Percentiles rank a stretch among this genome's conserved stretches.
These are phyloP conservation scores for Potorous gilbertii DNA, from an alignment of 2,797 vertebrate species.

Conservation along the genomic window DNA sequence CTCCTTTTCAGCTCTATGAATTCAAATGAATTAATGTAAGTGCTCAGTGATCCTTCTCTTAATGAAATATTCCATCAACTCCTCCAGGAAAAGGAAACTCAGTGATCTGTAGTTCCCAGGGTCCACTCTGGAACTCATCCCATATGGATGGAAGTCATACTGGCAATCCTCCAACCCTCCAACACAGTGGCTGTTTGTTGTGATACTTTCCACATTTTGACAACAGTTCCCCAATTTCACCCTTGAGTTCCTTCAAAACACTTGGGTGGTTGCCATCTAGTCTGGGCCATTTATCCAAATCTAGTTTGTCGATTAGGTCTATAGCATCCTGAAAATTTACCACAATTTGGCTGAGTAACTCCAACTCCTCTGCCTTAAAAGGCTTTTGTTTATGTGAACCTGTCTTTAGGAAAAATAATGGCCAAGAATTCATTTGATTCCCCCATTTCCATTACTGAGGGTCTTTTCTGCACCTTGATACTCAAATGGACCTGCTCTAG, in stretches of 20 bases:
- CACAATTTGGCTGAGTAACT: neutral
- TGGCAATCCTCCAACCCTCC: neutral
- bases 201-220: neutral
- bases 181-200: conserved; percentile 17
- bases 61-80: neutral
- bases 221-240: conserved; percentile 36
- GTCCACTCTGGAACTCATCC: neutral
- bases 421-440: neutral
- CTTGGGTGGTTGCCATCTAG: neutral
- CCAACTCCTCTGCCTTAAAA: neutral
- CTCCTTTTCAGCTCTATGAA: neutral
- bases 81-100: neutral
- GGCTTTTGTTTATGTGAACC: neutral
- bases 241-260: conserved; percentile 51
- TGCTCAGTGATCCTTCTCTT: neutral
- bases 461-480: neutral
- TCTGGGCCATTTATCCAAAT: neutral
- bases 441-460: neutral
- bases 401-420: neutral
- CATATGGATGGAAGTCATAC: accelerated
- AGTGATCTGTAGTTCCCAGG: neutral
- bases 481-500: neutral
- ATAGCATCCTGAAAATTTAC: neutral
- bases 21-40: neutral
- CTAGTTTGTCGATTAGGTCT: neutral